A percentile compares a stretch with the other conserved stretches of the same genome.
These are phyloP conservation scores for Limnephilus rhombicus DNA, from an alignment of 2,888 invertebrate genomes.

Conservation along the genomic window DNA sequence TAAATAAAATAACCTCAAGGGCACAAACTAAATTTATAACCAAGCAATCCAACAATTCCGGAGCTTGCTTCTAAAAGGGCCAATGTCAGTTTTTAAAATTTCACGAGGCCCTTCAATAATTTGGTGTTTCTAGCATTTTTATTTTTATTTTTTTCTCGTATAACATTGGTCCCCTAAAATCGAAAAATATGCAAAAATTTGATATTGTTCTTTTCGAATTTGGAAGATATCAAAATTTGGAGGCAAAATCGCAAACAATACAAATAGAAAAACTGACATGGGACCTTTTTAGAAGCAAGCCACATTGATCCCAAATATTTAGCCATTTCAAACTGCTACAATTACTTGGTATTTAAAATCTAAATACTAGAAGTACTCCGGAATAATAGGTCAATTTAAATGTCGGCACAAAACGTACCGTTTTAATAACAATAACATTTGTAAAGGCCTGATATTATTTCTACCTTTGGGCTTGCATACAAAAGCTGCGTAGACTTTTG, in stretches of 20 bases:
- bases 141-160: too few species aligned
- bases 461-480: neutral
- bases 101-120: too few species aligned
- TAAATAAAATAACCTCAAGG: neutral
- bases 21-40: neutral
- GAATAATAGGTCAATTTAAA: neutral
- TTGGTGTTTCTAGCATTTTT: too few species aligned
- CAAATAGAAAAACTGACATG: too few species aligned
- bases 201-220: too few species aligned
- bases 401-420: neutral
- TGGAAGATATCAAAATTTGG: too few species aligned
- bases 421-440: neutral
- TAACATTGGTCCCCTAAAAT: too few species aligned
- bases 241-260: too few species aligned
- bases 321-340: neutral
- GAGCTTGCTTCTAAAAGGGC: too few species aligned
- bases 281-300: too few species aligned
- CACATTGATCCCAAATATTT: neutral
- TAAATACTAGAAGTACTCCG: neutral
- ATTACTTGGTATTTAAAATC: neutral
- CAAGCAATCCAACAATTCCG: neutral
- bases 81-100: too few species aligned
- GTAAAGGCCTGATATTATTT: neutral
- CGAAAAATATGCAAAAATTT: too few species aligned
- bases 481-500: neutral